Evolutionary conservation across 2,888 invertebrate species (phyloP).

Genomic region (Chaetoderma sp.): DNA sequence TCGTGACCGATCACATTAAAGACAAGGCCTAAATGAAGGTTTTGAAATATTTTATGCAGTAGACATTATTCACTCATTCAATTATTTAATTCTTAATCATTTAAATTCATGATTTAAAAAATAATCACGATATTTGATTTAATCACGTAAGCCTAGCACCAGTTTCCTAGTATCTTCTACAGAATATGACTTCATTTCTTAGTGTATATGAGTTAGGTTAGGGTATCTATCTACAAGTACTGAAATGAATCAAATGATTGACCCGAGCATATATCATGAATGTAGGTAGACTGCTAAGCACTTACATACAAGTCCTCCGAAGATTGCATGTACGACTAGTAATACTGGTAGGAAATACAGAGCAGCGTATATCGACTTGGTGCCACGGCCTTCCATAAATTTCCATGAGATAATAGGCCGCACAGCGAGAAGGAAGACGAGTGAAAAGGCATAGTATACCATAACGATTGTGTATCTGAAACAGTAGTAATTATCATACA

Average conservation of each 20-base stretch:
- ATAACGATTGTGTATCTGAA: constrained; percentile 91
- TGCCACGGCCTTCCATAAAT: constrained; percentile 64
- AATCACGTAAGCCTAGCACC: too few species aligned
- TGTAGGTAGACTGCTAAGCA: constrained; percentile 17
- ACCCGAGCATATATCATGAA: background rate
- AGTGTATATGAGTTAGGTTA: too few species aligned
- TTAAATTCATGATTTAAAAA: too few species aligned
- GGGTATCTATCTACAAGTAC: background rate
- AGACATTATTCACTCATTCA: too few species aligned
- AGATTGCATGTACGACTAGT: constrained; percentile 86
- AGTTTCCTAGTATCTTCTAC: too few species aligned
- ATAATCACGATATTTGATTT: too few species aligned
- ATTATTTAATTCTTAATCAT: too few species aligned
- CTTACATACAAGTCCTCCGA: constrained; percentile 89
- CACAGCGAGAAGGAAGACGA: constrained; percentile 82
- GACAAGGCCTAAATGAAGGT: too few species aligned
- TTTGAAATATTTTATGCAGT: too few species aligned
- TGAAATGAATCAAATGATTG: background rate
- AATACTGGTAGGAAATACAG: constrained; percentile 93
- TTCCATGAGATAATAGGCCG: constrained; percentile 80
- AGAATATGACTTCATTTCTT: too few species aligned
- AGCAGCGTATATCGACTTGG: constrained; percentile 86
- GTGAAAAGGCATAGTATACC: constrained; percentile 86
- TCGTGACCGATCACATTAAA: too few species aligned
- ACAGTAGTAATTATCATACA: constrained; percentile 44